Base-by-base conservation (phyloP, 2,797 vertebrate species). In the Pseudochaenichthys georgianus region DNA sequence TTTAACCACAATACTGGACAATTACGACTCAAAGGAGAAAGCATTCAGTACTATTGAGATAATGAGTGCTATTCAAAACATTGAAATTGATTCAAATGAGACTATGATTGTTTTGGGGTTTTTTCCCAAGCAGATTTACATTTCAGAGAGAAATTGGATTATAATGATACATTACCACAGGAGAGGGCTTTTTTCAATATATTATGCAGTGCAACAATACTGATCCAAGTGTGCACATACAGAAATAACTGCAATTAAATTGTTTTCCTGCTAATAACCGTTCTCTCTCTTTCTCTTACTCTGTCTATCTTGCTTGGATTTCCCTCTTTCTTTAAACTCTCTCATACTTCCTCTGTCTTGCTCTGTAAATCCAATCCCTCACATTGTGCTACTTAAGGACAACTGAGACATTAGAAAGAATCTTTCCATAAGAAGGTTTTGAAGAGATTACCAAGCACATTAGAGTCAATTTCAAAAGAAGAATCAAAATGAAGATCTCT, bases 1-100 rank as follows among this genome's bases (percentile, higher is more conserved):
- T 87, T 83, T 85, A 90, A 87, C 64, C 59, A 67, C 77, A 85
- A 38, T 70, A 75, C 69, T 88, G 86, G 70, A 87, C 89, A 90
- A 90, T 84, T 31, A 81, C 78, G 75, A 77, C 77, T 77, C 75
- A 0, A 17, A 78, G 82, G 78, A 64, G 31, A 80, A 72, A 67
- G 65, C 68, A 64, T 72, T 84, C 64, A 78, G 47, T 83, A 73
- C 71, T 5, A 88, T 64, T 42, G 53, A 12, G 38, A 73, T 88
- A 90, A 90, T 87, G 83, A 88, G 81, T 42, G 78, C 57, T 70
- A 82, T 79, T 75, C 16, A 9, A 72, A 47, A 73, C 83, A 81
- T 75, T 47, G 10, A 85, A 55, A 16, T 46, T 43, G 72, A 84
- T 85, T 84, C 61, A 78, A 79, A 82, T 77, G 47, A 79, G 74